phyloP scores from a whole-genome alignment of 1,140 invertebrate genomes.

The Bombus polaris region DNA sequence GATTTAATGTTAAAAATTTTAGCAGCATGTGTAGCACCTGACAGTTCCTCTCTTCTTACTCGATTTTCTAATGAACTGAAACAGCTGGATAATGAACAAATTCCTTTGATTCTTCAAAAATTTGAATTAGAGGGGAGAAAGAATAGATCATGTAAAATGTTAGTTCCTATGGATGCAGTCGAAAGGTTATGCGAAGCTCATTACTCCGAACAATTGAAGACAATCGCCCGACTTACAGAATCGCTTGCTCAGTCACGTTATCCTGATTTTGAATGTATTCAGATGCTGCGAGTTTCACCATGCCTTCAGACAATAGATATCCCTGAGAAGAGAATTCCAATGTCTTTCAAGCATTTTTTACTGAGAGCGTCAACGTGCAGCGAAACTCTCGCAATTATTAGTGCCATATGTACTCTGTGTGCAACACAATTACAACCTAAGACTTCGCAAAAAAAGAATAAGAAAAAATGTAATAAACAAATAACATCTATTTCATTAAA shows the following conservation, averaged over 20 bases:
- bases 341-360: constrained; percentile 77
- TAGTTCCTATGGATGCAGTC: constrained; percentile 79
- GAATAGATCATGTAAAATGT: constrained; percentile 72
- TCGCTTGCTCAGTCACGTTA: constrained; percentile 70
- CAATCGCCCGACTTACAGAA: constrained; percentile 75
- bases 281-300: constrained; percentile 65
- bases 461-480: constrained; percentile 76
- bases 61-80: constrained; percentile 72
- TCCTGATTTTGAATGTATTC: constrained; percentile 74
- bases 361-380: constrained; percentile 79
- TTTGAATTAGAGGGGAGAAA: constrained; percentile 68
- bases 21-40: constrained; percentile 70
- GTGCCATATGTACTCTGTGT: constrained; percentile 74
- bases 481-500: constrained; percentile 67
- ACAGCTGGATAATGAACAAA: constrained; percentile 69
- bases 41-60: constrained; percentile 69
- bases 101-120: constrained; percentile 72
- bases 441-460: constrained; percentile 75
- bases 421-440: constrained; percentile 69
- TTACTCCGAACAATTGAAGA: constrained; percentile 76
- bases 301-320: constrained; percentile 72
- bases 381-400: constrained; percentile 79
- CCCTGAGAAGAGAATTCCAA: constrained; percentile 69
- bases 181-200: constrained; percentile 78
- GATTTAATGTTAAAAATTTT: constrained; percentile 78